Evolutionary conservation across 2,113 vertebrate genomes (phyloP).

Genomic region (Thermophis baileyi): DNA sequence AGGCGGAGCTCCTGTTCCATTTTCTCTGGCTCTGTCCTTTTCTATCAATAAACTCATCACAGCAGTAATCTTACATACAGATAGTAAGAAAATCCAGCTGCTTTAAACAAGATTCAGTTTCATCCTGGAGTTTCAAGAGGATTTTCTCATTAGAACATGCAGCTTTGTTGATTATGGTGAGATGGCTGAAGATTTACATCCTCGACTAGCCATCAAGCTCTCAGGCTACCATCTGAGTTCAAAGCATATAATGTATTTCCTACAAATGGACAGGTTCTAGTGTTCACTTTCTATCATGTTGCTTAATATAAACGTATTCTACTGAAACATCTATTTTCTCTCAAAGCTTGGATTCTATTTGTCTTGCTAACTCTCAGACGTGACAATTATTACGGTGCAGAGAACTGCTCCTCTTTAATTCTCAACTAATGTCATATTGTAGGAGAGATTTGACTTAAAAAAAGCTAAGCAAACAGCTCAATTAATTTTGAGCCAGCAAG

Average conservation of each 20-base stretch:
- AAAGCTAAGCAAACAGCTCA: not conserved
- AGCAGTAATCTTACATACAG: not conserved
- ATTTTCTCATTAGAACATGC: constrained; percentile 21
- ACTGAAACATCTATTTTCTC: not conserved
- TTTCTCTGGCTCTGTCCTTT: constrained; percentile 8
- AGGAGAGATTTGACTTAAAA: not conserved
- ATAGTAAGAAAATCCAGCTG: constrained; percentile 17
- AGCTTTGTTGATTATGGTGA: constrained; percentile 16
- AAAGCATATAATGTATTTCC: constrained; percentile 7
- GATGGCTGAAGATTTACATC: constrained; percentile 9
- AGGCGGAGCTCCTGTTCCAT: constrained; percentile 10
- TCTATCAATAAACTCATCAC: not conserved
- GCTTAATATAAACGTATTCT: not conserved
- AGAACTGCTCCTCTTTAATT: not conserved
- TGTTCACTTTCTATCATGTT: not conserved
- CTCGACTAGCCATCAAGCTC: not conserved
- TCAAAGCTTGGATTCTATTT: not conserved
- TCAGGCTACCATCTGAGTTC: not conserved
- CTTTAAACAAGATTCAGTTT: constrained; percentile 29
- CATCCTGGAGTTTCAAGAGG: constrained; percentile 22
- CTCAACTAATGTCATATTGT: not conserved
- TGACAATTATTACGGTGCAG: not conserved
- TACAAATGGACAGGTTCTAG: not conserved
- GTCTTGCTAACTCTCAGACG: not conserved
- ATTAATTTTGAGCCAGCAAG: constrained; percentile 1